A percentile compares a stretch with the other conserved stretches of the same genome.
phyloP scores from a whole-genome alignment of 2,797 vertebrate species.

The Acrocephalus scirpaceus region DNA sequence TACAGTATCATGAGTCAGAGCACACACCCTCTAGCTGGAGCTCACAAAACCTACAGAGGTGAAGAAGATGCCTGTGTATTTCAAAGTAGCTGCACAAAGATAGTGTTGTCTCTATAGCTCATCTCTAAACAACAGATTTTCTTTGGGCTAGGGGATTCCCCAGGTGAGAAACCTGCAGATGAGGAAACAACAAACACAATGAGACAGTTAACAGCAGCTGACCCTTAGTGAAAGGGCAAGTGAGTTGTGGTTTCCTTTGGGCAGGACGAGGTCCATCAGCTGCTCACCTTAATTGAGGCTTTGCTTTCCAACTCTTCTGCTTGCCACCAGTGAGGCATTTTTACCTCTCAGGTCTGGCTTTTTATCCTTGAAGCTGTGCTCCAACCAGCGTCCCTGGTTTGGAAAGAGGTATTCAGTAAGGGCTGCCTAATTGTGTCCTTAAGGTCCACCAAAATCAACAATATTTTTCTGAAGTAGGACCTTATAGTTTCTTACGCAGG shows the following conservation, averaged over 20 bases:
- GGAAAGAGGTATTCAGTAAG: background rate
- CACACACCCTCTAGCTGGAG: background rate
- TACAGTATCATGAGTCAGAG: background rate
- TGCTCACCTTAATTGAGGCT: background rate
- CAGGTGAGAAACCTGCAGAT: background rate
- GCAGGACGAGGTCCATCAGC: background rate
- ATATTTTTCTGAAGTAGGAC: background rate
- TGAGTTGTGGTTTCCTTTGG: background rate
- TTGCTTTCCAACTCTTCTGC: background rate
- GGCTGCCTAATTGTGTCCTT: background rate
- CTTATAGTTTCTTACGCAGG: background rate
- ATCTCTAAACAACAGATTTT: background rate
- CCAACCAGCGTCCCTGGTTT: background rate
- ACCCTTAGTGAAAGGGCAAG: background rate
- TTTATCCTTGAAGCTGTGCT: background rate
- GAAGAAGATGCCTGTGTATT: background rate
- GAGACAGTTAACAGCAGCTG: background rate
- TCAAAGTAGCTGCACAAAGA: background rate
- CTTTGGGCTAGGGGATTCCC: background rate
- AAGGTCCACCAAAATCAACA: background rate
- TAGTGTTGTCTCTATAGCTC: background rate
- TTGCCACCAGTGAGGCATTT: background rate
- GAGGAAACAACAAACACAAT: background rate
- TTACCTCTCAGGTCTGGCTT: background rate
- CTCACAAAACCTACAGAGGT: background rate